A percentile compares a stretch with the other conserved stretches of the same genome.
Evolutionary conservation across 2,113 vertebrate species (phyloP).

Genomic region (Chroicocephalus ridibundus): DNA sequence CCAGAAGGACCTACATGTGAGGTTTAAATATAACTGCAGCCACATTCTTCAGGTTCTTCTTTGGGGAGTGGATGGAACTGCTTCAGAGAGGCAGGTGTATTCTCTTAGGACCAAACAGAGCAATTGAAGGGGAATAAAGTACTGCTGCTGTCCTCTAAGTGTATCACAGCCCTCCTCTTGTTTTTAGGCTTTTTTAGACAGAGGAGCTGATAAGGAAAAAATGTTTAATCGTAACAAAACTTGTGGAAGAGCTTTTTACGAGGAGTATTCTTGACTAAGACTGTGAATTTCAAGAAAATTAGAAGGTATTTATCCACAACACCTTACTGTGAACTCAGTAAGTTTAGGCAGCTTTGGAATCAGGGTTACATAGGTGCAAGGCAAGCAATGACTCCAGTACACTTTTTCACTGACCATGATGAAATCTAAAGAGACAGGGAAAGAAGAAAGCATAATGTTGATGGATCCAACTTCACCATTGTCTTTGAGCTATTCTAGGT

Average conservation of each 20-base stretch:
- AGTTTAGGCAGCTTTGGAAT: neutral
- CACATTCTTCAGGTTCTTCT: neutral
- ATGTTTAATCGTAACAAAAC: neutral
- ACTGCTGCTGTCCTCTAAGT: neutral
- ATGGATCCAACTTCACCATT: neutral
- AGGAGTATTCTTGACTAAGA: neutral
- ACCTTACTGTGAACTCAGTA: neutral
- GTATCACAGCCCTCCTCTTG: neutral
- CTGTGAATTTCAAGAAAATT: neutral
- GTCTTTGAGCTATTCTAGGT: neutral
- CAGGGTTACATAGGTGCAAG: neutral
- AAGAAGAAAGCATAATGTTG: neutral
- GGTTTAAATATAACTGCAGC: slow-evolving; percentile 53
- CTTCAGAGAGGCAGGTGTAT: slow-evolving; percentile 5
- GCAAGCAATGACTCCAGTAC: neutral
- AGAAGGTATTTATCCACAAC: neutral
- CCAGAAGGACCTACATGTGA: neutral
- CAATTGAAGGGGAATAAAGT: neutral
- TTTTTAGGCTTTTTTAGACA: neutral
- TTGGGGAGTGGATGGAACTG: neutral
- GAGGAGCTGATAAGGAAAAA: neutral
- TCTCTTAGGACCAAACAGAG: slow-evolving; percentile 11
- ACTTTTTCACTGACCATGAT: neutral
- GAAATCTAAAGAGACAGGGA: neutral
- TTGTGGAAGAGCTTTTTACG: neutral